Percentiles rank a stretch among this genome's conserved stretches.
Conservation (phyloP, 2,888 invertebrate genomes). For the Andrena bicolor region DNA sequence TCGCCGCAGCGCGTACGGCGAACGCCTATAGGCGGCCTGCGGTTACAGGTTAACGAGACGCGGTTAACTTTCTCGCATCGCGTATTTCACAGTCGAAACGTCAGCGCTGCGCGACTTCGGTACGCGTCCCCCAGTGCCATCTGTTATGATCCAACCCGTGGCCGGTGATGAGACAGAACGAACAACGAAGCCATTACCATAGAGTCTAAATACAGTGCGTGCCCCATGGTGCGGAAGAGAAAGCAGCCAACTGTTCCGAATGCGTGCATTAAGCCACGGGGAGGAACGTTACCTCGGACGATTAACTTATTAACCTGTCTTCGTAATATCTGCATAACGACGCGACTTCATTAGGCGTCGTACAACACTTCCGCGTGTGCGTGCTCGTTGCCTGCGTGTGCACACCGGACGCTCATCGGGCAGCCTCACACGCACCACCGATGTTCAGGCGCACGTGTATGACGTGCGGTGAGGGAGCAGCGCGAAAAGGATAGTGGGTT, state of each 20-base stretch:
- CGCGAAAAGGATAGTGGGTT: slow-evolving; percentile 38
- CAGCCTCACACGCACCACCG: slow-evolving; percentile 29
- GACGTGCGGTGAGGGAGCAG: slow-evolving; percentile 22
- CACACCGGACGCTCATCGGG: slow-evolving; percentile 10
- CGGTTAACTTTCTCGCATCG: neutral
- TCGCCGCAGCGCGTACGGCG: no score
- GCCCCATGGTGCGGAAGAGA: slow-evolving; percentile 6
- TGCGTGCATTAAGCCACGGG: slow-evolving; percentile 61
- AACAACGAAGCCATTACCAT: neutral
- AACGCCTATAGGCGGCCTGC: no score
- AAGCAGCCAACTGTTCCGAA: slow-evolving; percentile 44
- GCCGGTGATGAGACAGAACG: neutral
- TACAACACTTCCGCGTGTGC: slow-evolving; percentile 33
- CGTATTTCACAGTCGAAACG: neutral
- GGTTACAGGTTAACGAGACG: no score
- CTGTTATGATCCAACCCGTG: neutral
- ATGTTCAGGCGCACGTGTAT: slow-evolving; percentile 32
- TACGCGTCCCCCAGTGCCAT: neutral
- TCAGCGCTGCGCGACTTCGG: neutral
- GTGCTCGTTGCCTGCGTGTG: neutral
- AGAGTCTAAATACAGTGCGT: neutral
- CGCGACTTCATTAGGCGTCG: slow-evolving; percentile 73
- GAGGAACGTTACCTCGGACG: slow-evolving; percentile 54
- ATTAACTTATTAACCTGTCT: slow-evolving; percentile 78
- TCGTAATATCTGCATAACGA: slow-evolving; percentile 76